phyloP scores from a whole-genome alignment of 1,140 invertebrate genomes.

The Nebria ingens region DNA sequence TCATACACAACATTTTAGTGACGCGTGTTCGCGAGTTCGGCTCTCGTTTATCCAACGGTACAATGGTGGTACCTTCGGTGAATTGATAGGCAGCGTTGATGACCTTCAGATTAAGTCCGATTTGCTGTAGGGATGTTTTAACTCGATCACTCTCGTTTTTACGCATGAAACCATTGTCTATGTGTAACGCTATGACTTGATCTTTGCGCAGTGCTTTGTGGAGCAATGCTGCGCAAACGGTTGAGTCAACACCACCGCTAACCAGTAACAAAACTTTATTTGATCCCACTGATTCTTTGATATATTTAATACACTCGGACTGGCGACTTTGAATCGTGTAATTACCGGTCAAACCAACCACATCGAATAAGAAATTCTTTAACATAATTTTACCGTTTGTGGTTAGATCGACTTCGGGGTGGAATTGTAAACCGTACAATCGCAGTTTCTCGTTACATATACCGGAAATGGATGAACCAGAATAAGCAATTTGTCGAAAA shows the following conservation, averaged over 20 bases:
- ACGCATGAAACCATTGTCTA: slow-evolving; percentile 98
- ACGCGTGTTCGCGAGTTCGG: slow-evolving; percentile 53
- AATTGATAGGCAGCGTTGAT: slow-evolving; percentile 65
- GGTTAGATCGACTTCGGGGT: slow-evolving; percentile 94
- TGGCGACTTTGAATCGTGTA: slow-evolving; percentile 86
- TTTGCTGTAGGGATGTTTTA: slow-evolving; percentile 54
- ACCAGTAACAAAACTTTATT: slow-evolving; percentile 87
- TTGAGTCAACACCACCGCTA: slow-evolving; percentile 97
- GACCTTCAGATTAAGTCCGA: slow-evolving; percentile 81
- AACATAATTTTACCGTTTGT: slow-evolving; percentile 84
- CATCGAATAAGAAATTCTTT: slow-evolving; percentile 89
- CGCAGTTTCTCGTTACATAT: slow-evolving; percentile 86
- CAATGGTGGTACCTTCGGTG: slow-evolving; percentile 67
- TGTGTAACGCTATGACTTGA: slow-evolving; percentile 92
- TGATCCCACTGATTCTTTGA: slow-evolving; percentile 77
- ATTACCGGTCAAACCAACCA: slow-evolving; percentile 73
- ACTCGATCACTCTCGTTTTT: slow-evolving; percentile 89
- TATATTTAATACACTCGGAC: slow-evolving; percentile 87
- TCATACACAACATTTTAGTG: slow-evolving; percentile 81
- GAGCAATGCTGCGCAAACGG: slow-evolving; percentile 92
- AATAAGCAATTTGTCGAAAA: slow-evolving; percentile 75
- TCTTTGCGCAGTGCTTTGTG: slow-evolving; percentile 80
- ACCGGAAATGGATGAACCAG: slow-evolving; percentile 74
- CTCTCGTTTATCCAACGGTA: slow-evolving; percentile 49
- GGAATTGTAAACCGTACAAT: slow-evolving; percentile 97